phyloP scores from a whole-genome alignment of 2,113 vertebrate species.

The Podarcis raffonei region DNA sequence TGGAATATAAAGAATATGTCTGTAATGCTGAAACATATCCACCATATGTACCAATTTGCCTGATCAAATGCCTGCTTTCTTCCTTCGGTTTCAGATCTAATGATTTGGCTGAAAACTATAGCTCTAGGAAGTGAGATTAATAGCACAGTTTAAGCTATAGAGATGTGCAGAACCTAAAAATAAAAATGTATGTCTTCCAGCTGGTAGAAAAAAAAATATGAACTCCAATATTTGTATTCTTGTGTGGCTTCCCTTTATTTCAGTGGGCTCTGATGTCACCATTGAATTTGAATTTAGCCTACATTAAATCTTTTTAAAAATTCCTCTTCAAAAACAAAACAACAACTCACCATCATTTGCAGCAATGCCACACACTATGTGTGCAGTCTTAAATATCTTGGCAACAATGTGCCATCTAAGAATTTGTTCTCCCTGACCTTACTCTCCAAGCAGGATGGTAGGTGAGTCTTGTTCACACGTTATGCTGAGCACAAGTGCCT shows the following conservation, averaged over 20 bases:
- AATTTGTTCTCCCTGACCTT: not conserved
- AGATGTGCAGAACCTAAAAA: not conserved
- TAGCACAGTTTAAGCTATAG: not conserved
- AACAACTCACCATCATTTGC: not conserved
- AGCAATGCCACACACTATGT: not conserved
- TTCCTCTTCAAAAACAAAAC: not conserved
- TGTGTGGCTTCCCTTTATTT: not conserved
- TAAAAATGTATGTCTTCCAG: not conserved
- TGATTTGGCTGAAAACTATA: not conserved
- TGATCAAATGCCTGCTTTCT: not conserved
- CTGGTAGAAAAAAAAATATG: not conserved
- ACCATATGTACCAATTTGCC: not conserved
- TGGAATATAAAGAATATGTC: not conserved
- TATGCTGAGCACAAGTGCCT: too few species aligned
- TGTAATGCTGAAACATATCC: not conserved
- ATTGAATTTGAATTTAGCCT: not conserved
- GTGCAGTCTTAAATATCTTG: not conserved
- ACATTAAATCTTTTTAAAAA: not conserved
- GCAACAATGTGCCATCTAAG: not conserved
- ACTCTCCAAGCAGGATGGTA: not conserved
- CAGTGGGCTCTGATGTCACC: not conserved
- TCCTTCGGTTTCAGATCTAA: not conserved
- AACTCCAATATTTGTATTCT: not conserved
- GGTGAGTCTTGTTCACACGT: too few species aligned
- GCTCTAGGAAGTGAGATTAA: slow-evolving; percentile 17